Evolutionary conservation across 2,888 invertebrate species (phyloP).

Genomic region (Epirrhoe tristata): DNA sequence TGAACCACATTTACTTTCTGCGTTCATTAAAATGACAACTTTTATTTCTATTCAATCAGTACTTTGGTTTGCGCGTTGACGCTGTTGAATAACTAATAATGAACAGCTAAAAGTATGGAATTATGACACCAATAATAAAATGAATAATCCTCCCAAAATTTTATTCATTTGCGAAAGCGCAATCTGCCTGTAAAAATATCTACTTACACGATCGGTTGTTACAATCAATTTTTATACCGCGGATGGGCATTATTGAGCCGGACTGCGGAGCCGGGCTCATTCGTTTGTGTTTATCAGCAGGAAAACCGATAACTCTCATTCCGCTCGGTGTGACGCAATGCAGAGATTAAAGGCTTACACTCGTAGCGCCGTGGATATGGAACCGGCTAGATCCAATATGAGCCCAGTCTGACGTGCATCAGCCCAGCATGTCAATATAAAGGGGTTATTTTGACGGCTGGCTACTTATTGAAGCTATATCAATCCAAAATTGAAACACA

Average conservation of each 20-base stretch:
- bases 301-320: conserved; percentile 82
- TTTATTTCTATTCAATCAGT: conserved; percentile 29
- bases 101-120: conserved; percentile 63
- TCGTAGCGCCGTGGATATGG: conserved; percentile 69
- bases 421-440: conserved; percentile 62
- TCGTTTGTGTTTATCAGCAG: conserved; percentile 80
- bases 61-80: conserved; percentile 40
- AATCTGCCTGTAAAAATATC: conserved; percentile 35
- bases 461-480: conserved; percentile 26
- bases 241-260: conserved; percentile 70
- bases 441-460: conserved; percentile 51
- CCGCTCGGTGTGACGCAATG: conserved; percentile 80
- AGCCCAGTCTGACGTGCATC: conserved; percentile 66
- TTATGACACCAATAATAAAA: conserved; percentile 65
- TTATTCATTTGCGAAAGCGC: conserved; percentile 28
- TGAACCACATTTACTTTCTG: conserved; percentile 50
- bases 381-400: conserved; percentile 72
- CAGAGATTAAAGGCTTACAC: conserved; percentile 82
- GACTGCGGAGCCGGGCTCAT: conserved; percentile 66
- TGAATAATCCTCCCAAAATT: conserved; percentile 60
- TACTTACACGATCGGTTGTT: conserved; percentile 53
- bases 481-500: conserved; percentile 41
- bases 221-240: conserved; percentile 76
- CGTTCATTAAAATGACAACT: conserved; percentile 48
- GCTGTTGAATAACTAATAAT: conserved; percentile 61